Evolutionary conservation across 2,797 vertebrate genomes (phyloP).

Genomic region (Brachymystax lenok): DNA sequence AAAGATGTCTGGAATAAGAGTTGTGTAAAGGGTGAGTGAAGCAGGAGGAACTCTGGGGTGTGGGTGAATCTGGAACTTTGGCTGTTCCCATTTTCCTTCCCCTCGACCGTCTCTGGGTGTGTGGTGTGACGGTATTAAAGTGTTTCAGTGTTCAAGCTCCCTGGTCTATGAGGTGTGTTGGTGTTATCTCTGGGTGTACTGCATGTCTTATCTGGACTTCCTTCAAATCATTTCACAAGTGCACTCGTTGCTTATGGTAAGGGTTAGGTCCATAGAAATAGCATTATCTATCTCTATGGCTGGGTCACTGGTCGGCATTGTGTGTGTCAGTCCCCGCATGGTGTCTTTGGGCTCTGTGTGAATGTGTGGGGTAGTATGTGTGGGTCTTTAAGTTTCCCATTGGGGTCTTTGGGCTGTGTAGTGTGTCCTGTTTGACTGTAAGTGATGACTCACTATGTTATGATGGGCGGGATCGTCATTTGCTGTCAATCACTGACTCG

Average conservation of each 20-base stretch:
- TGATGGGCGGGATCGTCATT: background rate
- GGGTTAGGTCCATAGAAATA: background rate
- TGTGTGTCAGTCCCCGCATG: background rate
- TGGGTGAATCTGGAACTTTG: constrained; percentile 37
- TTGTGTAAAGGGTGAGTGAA: constrained; percentile 70
- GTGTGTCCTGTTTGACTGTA: background rate
- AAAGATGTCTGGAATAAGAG: constrained; percentile 67
- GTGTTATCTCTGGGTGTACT: constrained; percentile 14
- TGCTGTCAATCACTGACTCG: background rate
- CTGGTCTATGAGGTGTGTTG: constrained; percentile 50
- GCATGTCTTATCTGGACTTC: background rate
- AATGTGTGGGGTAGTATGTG: background rate
- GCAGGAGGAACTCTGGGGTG: constrained; percentile 30
- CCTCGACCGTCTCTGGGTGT: background rate
- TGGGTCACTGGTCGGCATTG: background rate
- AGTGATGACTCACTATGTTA: constrained; percentile 6
- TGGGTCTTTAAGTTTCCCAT: background rate
- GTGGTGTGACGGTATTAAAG: background rate
- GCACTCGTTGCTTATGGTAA: background rate
- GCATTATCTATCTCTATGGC: background rate
- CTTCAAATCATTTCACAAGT: background rate
- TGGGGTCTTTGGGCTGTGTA: background rate
- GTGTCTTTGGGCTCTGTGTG: background rate
- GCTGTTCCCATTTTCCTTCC: constrained; percentile 17
- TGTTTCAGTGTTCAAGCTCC: constrained; percentile 10